Conservation (phyloP, 2,888 invertebrate genomes). For the Cheiracanthium punctorium region DNA sequence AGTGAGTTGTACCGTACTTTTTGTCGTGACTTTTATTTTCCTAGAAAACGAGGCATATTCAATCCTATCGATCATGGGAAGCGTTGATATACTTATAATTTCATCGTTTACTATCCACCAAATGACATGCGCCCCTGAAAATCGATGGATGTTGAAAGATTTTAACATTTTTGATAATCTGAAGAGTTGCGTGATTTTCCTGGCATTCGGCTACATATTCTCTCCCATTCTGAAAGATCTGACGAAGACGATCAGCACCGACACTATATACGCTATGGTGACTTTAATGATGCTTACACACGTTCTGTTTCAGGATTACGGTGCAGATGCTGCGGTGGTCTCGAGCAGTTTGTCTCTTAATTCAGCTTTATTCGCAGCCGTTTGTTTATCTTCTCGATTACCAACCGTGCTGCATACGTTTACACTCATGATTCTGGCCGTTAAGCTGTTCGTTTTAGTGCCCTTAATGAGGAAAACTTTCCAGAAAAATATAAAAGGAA, state of each 20-base stretch:
- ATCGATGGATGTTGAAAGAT: conserved; percentile 31
- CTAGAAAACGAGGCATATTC: conserved; percentile 83
- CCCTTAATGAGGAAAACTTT: conserved; percentile 84
- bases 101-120: conserved; percentile 76
- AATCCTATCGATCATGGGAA: conserved; percentile 79
- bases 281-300: conserved; percentile 90
- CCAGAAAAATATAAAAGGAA: conserved; percentile 78
- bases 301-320: conserved; percentile 94
- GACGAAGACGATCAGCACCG: conserved; percentile 97
- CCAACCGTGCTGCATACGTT: conserved; percentile 91
- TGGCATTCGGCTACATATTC: conserved; percentile 90
- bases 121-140: background rate
- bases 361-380: conserved; percentile 94
- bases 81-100: conserved; percentile 7
- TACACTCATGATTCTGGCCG: conserved; percentile 90
- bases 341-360: conserved; percentile 94
- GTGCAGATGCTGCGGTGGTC: conserved; percentile 86
- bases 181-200: conserved; percentile 84
- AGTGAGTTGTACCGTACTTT: conserved; percentile 79
- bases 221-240: conserved; percentile 95
- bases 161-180: background rate
- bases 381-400: conserved; percentile 94
- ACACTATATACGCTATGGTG: conserved; percentile 96
- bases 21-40: conserved; percentile 69
- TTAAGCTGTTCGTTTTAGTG: conserved; percentile 90